Conservation (phyloP, 2,888 invertebrate genomes). For the Oligia strigilis region DNA sequence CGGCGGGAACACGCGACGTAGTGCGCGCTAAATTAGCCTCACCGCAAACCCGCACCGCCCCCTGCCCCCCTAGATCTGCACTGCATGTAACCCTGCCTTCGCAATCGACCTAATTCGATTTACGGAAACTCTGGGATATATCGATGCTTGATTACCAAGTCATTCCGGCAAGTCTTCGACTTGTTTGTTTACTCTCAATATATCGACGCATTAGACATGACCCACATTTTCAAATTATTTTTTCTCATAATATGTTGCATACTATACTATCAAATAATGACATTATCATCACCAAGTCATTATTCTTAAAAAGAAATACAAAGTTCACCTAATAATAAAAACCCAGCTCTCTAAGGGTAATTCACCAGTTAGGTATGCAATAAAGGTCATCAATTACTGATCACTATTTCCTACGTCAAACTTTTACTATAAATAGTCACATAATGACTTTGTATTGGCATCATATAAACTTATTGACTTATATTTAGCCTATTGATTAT, state of each 20-base stretch:
- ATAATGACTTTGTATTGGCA: conserved; percentile 53
- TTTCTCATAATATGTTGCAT: background rate
- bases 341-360: conserved; percentile 15
- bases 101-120: conserved; percentile 86
- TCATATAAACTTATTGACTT: conserved; percentile 47
- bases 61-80: conserved; percentile 78
- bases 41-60: conserved; percentile 79
- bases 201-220: conserved; percentile 65
- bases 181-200: conserved; percentile 71
- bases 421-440: conserved; percentile 45
- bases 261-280: background rate
- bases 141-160: conserved; percentile 62
- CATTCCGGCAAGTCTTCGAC: conserved; percentile 64
- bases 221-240: conserved; percentile 64
- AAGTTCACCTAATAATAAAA: background rate
- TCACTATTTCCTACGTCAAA: conserved; percentile 52
- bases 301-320: background rate
- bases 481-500: conserved; percentile 65
- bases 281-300: background rate
- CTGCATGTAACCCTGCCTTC: conserved; percentile 84
- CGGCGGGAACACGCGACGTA: conserved; percentile 86
- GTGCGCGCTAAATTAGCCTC: conserved; percentile 86
- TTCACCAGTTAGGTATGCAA: conserved; percentile 22
- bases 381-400: conserved; percentile 40
- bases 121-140: conserved; percentile 82